These are phyloP conservation scores for Conomelus anceps DNA, from an alignment of 2,888 invertebrate genomes.

Conservation along the genomic window DNA sequence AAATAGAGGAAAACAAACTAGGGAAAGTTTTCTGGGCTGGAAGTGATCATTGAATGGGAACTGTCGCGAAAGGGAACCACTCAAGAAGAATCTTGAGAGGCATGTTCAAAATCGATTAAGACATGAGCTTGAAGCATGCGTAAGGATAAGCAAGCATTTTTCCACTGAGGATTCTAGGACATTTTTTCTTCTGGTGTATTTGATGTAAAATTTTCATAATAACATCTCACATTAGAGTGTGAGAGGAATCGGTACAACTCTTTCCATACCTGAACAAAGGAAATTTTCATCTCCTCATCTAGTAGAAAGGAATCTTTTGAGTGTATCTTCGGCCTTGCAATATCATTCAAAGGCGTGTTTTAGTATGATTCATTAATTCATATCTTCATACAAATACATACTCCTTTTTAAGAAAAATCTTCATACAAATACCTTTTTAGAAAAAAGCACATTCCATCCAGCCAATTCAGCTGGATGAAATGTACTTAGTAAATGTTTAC, in stretches of 20 bases:
- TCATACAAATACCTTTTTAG: too few relatives aligned
- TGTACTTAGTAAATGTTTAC: too few relatives aligned
- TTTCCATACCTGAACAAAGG: not conserved
- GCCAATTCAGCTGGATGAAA: too few relatives aligned
- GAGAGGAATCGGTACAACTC: not conserved
- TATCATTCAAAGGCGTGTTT: too few relatives aligned
- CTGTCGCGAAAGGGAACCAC: not conserved
- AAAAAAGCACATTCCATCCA: too few relatives aligned
- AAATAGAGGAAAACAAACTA: not conserved
- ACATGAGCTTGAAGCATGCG: not conserved
- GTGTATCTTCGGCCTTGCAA: too few relatives aligned
- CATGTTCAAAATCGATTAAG: not conserved
- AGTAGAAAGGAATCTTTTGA: too few relatives aligned
- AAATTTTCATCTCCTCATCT: too few relatives aligned
- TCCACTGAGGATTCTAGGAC: not conserved
- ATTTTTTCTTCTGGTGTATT: not conserved
- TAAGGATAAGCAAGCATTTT: not conserved
- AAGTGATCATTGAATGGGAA: not conserved
- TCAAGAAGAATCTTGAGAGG: not conserved
- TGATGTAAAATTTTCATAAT: not conserved
- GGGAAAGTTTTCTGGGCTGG: not conserved
- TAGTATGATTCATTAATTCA: too few relatives aligned
- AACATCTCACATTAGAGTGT: not conserved
- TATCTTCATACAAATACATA: too few relatives aligned
- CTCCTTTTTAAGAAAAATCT: too few relatives aligned